Percentiles rank a stretch among this genome's conserved stretches.
Conservation (phyloP, 1,140 invertebrate species). For the Platyscapa corneri region DNA sequence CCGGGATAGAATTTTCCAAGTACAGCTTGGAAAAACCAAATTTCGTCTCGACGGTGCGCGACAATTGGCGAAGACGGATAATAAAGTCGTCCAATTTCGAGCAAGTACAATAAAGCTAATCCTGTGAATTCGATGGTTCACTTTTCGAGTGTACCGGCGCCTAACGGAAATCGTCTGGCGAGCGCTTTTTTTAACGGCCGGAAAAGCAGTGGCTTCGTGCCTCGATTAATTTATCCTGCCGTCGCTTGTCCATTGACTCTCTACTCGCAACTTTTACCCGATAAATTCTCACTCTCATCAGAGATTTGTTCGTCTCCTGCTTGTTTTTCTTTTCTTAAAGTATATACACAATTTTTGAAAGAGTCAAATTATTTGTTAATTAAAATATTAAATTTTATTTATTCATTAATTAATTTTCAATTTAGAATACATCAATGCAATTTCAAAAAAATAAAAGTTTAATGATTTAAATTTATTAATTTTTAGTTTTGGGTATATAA, state of each 20-base stretch:
- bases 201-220: slow-evolving; percentile 59
- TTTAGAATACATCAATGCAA: too few relatives aligned
- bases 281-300: not conserved
- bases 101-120: not conserved
- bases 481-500: too few relatives aligned
- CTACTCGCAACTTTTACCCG: slow-evolving; percentile 11
- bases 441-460: too few relatives aligned
- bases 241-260: not conserved
- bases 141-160: not conserved
- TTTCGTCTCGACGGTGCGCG: not conserved
- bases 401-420: too few relatives aligned
- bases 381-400: too few relatives aligned
- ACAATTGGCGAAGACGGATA: not conserved
- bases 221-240: slow-evolving; percentile 59
- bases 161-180: slow-evolving; percentile 6
- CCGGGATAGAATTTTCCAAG: not conserved
- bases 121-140: not conserved
- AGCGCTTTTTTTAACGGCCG: slow-evolving; percentile 56
- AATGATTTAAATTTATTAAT: too few relatives aligned
- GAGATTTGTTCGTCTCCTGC: not conserved
- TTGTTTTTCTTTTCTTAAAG: not conserved
- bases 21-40: slow-evolving; percentile 9
- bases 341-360: too few relatives aligned
- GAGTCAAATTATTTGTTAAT: too few relatives aligned
- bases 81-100: not conserved